Percentiles rank a stretch among this genome's conserved stretches.
phyloP scores from a whole-genome alignment of 2,113 vertebrate species.

The Alosa alosa region DNA sequence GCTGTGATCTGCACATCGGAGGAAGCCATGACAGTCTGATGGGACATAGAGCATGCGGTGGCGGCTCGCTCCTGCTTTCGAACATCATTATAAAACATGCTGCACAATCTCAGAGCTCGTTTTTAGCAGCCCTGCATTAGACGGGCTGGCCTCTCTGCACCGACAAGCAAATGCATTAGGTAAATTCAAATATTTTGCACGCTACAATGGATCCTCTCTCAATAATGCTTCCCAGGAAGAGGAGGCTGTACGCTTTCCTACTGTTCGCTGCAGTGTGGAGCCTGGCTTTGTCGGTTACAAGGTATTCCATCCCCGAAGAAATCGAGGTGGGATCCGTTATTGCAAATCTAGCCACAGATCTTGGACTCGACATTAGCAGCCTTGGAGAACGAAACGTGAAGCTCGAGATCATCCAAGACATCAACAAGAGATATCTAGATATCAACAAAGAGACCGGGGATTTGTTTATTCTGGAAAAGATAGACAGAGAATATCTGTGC shows the following conservation, averaged over 20 bases:
- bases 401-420: conserved; percentile 60
- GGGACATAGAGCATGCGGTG: neutral
- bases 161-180: neutral
- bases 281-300: conserved; percentile 63
- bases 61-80: neutral
- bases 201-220: conserved; percentile 26
- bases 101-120: neutral
- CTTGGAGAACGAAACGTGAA: conserved; percentile 67
- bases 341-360: conserved; percentile 68
- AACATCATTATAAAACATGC: neutral
- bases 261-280: conserved; percentile 43
- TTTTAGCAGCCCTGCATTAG: neutral
- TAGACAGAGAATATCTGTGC: conserved; percentile 67
- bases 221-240: conserved; percentile 45
- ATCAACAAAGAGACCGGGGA: conserved; percentile 69
- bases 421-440: conserved; percentile 64
- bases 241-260: conserved; percentile 28
- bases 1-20: conserved; percentile 16
- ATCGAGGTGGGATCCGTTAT: conserved; percentile 69
- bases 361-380: conserved; percentile 61
- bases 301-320: conserved; percentile 73
- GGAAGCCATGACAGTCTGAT: conserved; percentile 44
- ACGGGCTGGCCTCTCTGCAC: neutral
- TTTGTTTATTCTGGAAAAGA: conserved; percentile 61
- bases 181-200: neutral